These are phyloP conservation scores for Thalassoma bifasciatum DNA, from an alignment of 2,113 vertebrate genomes.

Conservation along the genomic window DNA sequence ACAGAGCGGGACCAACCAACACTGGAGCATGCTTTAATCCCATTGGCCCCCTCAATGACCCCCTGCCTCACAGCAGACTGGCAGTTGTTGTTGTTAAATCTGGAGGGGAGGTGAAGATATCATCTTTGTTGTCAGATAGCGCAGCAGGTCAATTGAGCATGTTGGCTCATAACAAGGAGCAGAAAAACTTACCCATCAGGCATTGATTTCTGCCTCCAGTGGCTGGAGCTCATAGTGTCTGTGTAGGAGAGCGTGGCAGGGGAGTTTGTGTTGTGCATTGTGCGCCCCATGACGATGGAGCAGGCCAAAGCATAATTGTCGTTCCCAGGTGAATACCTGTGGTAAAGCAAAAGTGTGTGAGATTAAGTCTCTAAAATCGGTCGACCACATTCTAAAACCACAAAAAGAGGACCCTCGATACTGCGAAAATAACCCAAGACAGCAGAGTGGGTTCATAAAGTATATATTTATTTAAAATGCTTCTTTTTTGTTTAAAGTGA, in stretches of 20 bases:
- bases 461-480: no score
- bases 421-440: no score
- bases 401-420: no score
- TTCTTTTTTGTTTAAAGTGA: no score
- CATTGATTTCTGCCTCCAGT: conserved; percentile 92
- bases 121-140: background rate
- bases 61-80: conserved; percentile 90
- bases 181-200: conserved; percentile 87
- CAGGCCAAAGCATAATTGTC: conserved; percentile 94
- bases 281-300: conserved; percentile 90
- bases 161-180: background rate
- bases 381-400: no score
- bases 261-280: conserved; percentile 89
- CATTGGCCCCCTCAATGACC: conserved; percentile 84
- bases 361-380: no score
- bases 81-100: conserved; percentile 92
- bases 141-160: background rate
- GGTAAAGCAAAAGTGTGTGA: conserved; percentile 13
- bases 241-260: conserved; percentile 88
- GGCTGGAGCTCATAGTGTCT: conserved; percentile 86
- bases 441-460: no score
- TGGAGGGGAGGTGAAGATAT: conserved; percentile 61
- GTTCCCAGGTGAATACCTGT: conserved; percentile 91
- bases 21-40: conserved; percentile 82
- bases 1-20: conserved; percentile 86